phyloP scores from a whole-genome alignment of 2,113 vertebrate species.

The Syngnathus floridae region DNA sequence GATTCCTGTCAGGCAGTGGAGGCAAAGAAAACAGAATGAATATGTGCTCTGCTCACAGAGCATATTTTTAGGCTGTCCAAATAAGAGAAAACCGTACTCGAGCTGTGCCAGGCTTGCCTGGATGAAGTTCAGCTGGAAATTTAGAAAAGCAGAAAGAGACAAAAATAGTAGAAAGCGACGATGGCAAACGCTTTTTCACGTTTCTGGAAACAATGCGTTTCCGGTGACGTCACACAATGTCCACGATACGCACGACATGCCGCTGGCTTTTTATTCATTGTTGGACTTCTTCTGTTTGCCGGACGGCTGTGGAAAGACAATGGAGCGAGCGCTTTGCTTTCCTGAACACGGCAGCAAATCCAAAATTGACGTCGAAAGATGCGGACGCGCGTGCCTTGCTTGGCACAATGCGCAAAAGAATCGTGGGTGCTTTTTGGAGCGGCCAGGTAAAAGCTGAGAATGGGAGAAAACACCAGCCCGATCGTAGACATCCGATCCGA shows the following conservation, averaged over 20 bases:
- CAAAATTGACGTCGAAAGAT: background rate
- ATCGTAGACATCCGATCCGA: conserved; percentile 62
- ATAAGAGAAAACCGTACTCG: conserved; percentile 22
- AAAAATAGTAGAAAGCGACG: conserved; percentile 7
- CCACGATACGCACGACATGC: conserved; percentile 22
- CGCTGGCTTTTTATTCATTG: conserved; percentile 39
- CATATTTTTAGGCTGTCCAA: conserved; percentile 18
- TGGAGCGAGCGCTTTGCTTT: conserved; percentile 48
- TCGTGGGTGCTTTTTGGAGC: conserved; percentile 38
- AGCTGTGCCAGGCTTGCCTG: conserved; percentile 25
- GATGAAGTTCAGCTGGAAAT: conserved; percentile 28
- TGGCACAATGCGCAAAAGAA: conserved; percentile 2
- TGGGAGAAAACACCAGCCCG: conserved; percentile 68
- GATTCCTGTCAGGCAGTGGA: conserved; percentile 31
- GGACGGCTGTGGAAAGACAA: conserved; percentile 25
- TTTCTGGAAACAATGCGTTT: background rate
- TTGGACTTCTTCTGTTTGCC: conserved; percentile 36
- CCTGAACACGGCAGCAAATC: conserved; percentile 50
- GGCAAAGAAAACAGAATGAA: conserved; percentile 50
- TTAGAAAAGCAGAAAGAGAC: background rate
- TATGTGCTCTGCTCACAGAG: conserved; percentile 31
- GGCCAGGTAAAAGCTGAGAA: conserved; percentile 44
- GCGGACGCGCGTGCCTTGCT: conserved; percentile 11
- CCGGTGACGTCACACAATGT: conserved; percentile 22
- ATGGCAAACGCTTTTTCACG: background rate